Conservation (phyloP, 2,113 vertebrate genomes). For the Lasiurus cinereus region DNA sequence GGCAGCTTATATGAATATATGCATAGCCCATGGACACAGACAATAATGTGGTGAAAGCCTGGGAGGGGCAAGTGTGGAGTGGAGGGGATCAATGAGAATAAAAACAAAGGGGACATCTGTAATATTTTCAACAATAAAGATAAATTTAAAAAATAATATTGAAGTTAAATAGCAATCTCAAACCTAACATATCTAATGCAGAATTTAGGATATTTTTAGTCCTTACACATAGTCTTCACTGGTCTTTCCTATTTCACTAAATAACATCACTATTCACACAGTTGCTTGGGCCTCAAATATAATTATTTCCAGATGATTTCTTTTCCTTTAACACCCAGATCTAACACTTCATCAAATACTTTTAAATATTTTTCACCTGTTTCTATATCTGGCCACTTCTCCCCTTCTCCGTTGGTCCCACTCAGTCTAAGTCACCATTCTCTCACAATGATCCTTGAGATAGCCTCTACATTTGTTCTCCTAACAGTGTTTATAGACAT, state of each 20-base stretch:
- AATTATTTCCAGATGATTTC: slow-evolving; percentile 19
- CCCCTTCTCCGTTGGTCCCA: neutral
- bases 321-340: slow-evolving; percentile 7
- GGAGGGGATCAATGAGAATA: too few species aligned
- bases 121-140: too few species aligned
- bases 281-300: neutral
- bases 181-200: neutral
- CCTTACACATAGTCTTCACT: neutral
- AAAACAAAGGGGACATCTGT: too few species aligned
- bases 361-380: neutral
- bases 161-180: neutral
- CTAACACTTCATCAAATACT: neutral
- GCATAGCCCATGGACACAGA: too few species aligned
- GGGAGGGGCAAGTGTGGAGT: too few species aligned
- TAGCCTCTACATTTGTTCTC: neutral
- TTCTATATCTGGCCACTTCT: neutral
- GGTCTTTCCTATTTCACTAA: neutral
- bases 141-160: neutral
- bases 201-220: neutral
- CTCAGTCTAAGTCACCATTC: neutral
- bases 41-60: too few species aligned
- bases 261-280: neutral
- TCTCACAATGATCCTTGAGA: neutral
- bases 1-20: too few species aligned
- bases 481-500: neutral